Base-by-base conservation (phyloP, 2,888 invertebrate species). In the Cataglyphis rosenhaueri region DNA sequence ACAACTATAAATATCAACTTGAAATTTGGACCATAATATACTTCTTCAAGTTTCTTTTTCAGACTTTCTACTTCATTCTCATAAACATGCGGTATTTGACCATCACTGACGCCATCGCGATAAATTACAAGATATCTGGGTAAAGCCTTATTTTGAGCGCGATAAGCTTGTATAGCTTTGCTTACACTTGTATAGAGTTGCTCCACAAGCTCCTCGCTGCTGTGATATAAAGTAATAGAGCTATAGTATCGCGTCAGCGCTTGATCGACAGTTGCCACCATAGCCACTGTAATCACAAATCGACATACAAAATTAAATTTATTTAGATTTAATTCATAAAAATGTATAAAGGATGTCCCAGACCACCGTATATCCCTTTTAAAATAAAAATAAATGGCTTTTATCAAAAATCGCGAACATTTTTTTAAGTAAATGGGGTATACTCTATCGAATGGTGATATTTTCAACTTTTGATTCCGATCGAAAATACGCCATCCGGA, bases 51-150 rank as follows among this genome's bases (percentile, higher is more conserved):
- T 15, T 95, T 95, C 0, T 95, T 93, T 83, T 96, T 96, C 0
- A 97, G 95, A 15, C 95, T 94, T 0, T 90, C 93, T 0, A 98
- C 96, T 94, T 99, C 99, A 68, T 97, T 96, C 3, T 96, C 96
- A 8, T 96, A 95, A 0, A 99, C 98, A 84, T 97, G 97, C 0
- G 96, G 96, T 3, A 99, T 95, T 92, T 99, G 98, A 0, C 99
- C 99, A 89, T 99, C 99, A 1, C 99, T 98, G 0, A 99, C 99
- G 32, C 99, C 99, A 94, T 99, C 99, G 18, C 99, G 96, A 94
- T 97, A 99, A 38, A 99, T 96, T 0, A 99, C 92, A 71, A 99
- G 97, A 0, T 96, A 96, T 0, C 96, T 95, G 0, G 99, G 99
- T 1, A 95, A 88, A 0, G 90, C 85, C 0, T 91, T 91, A 29